A percentile compares a stretch with the other conserved stretches of the same genome.
Conservation (phyloP, 2,888 invertebrate genomes). For the Rotaria socialis region DNA sequence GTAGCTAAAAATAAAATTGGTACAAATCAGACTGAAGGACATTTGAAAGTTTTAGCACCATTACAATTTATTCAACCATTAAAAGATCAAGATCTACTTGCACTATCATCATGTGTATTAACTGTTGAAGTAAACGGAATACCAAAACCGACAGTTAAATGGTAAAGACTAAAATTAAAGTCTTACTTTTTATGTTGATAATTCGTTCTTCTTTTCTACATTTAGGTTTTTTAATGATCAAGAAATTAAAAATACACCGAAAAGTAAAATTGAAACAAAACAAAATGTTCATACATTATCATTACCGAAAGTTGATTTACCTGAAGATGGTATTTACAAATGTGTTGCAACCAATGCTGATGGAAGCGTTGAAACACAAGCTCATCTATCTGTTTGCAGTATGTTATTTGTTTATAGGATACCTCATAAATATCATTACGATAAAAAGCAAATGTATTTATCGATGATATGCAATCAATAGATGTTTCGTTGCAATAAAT, state of each 20-base stretch:
- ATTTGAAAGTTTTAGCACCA: neutral
- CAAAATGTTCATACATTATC: conserved; percentile 30
- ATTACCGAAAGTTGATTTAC: neutral
- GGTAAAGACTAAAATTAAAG: neutral
- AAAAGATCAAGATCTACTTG: conserved; percentile 10
- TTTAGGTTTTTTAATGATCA: conserved; percentile 25
- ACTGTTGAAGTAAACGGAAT: conserved; percentile 31
- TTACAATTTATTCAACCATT: conserved; percentile 20
- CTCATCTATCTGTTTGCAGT: conserved; percentile 29
- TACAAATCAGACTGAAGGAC: conserved; percentile 34
- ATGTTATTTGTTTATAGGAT: neutral
- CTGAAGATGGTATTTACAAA: conserved; percentile 25
- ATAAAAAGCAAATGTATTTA: too few relatives aligned
- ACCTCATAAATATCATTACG: too few relatives aligned
- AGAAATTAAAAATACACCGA: conserved; percentile 12
- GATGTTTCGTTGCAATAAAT: too few relatives aligned
- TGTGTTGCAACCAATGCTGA: conserved; percentile 1
- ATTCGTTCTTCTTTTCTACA: neutral
- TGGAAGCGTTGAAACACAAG: conserved; percentile 23
- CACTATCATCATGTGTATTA: neutral
- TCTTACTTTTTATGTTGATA: too few relatives aligned
- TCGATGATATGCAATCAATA: too few relatives aligned
- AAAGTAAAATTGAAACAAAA: conserved; percentile 11
- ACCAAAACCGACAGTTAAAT: conserved; percentile 7
- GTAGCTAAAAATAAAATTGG: conserved; percentile 56